Evolutionary conservation across 2,888 invertebrate species (phyloP).

Genomic region (Alloplasta piceator): DNA sequence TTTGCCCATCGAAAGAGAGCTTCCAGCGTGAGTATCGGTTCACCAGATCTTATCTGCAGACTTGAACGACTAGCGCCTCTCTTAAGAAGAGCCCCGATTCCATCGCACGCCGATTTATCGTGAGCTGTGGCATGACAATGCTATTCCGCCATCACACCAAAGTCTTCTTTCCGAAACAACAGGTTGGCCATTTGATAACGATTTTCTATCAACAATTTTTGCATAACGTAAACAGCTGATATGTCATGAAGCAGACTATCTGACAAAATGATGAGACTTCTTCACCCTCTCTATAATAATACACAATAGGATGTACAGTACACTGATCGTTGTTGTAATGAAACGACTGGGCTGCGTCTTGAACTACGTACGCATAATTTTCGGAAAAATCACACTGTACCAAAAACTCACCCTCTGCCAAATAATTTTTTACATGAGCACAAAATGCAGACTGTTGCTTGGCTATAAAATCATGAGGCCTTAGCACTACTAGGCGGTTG

Average conservation of each 20-base stretch:
- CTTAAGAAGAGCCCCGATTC: conserved; percentile 68
- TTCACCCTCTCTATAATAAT: conserved; percentile 56
- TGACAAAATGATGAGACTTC: conserved; percentile 55
- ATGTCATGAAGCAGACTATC: conserved; percentile 59
- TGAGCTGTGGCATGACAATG: conserved; percentile 69
- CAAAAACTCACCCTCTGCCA: conserved; percentile 47
- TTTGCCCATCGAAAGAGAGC: conserved; percentile 34
- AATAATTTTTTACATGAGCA: conserved; percentile 10
- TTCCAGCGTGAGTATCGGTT: conserved; percentile 36
- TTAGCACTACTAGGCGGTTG: conserved; percentile 21
- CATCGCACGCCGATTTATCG: conserved; percentile 71
- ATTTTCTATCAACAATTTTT: conserved; percentile 39
- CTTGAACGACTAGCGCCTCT: conserved; percentile 30
- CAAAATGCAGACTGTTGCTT: conserved; percentile 41
- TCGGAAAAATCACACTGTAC: conserved; percentile 53
- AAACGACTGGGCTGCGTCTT: conserved; percentile 63
- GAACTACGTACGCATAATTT: conserved; percentile 57
- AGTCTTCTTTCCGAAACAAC: conserved; percentile 44
- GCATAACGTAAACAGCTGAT: conserved; percentile 55
- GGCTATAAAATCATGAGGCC: conserved; percentile 55
- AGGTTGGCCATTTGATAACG: conserved; percentile 42
- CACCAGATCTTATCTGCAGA: conserved; percentile 27
- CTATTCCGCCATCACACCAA: conserved; percentile 69
- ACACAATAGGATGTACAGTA: conserved; percentile 58
- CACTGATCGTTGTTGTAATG: conserved; percentile 65